These are phyloP conservation scores for Guaruba guarouba DNA, from an alignment of 2,113 vertebrate species.

Conservation along the genomic window DNA sequence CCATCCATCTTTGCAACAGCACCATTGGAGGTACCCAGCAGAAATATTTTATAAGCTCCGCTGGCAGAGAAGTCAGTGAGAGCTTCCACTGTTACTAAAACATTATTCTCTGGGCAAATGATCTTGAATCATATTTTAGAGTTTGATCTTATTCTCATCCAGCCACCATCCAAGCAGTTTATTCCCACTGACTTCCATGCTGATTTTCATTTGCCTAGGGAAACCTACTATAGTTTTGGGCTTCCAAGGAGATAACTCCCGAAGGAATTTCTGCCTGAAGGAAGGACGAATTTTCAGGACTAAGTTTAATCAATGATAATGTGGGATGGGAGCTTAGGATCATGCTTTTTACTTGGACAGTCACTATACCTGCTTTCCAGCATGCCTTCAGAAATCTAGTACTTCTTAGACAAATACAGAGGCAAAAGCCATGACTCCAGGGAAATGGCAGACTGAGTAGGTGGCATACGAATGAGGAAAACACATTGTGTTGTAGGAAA, in stretches of 20 bases:
- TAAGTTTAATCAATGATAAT: not conserved
- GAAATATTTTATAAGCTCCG: not conserved
- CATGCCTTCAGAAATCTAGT: not conserved
- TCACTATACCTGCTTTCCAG: not conserved
- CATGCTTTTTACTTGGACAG: not conserved
- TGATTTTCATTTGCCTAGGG: not conserved
- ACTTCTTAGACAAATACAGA: not conserved
- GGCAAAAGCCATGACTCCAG: not conserved
- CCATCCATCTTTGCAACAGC: not conserved
- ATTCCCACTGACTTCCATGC: not conserved
- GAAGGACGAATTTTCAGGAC: not conserved
- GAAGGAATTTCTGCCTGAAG: not conserved
- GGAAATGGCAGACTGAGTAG: not conserved
- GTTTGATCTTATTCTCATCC: not conserved
- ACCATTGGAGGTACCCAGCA: not conserved
- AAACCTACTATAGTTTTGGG: not conserved
- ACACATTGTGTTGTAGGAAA: not conserved
- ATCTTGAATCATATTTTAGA: not conserved
- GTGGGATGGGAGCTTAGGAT: not conserved
- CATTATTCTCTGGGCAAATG: not conserved
- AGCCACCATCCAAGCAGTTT: not conserved
- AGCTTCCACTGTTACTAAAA: not conserved
- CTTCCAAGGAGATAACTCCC: not conserved
- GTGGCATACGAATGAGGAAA: not conserved
- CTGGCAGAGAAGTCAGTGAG: not conserved